Base-by-base conservation (phyloP, 1,140 invertebrate species). In the Danaus plexippus region DNA sequence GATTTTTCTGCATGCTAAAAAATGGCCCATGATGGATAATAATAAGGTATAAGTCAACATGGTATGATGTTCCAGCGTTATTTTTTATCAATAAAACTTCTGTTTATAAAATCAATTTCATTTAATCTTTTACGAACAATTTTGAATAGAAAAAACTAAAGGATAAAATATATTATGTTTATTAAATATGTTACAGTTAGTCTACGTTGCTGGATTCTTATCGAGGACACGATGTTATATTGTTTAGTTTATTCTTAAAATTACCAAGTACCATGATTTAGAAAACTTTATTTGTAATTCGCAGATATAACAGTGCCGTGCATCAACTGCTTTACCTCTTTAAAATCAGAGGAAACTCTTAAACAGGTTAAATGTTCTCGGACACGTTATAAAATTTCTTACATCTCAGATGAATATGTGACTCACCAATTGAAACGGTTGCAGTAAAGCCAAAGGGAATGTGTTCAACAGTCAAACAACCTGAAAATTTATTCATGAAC, bases 401-500 rank as follows among this genome's bases (percentile, higher is more conserved):
- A 4, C 41, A 32, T 12, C 11, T 45, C 47, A 45, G 51, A 53
- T 57, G 58, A 60, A 57, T 64, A 59, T 57, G 54, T 48, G 57
- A 54, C 41, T 53, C 63, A 64, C 54, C 51, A 44, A 42, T 57
- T 49, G 51, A 44, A 64, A 54, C 57, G 54, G 47, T 47, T 43
- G 54, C 47, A 50, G 9, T 47, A 47, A 32, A 32, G 22, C 22
- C 58, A 56, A 52, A 54, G 58, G 57, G 46, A 50, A 59, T 49
- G 52, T 50, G 52, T 50, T 53, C 41, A 46, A 59, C 46, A 43
- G 54, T 22, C 43, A 58, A 62, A 57, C 60, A 62, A 53, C 46
- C 47, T 62, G 60, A 9, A 57, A 63, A 58, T 58, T 54, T 59
- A 59, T 63, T 63, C 61, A 58, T 58, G 52, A 58, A 63, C 52